Evolutionary conservation across 2,113 vertebrate species (phyloP).

Genomic region (Dolichotis patagonum): DNA sequence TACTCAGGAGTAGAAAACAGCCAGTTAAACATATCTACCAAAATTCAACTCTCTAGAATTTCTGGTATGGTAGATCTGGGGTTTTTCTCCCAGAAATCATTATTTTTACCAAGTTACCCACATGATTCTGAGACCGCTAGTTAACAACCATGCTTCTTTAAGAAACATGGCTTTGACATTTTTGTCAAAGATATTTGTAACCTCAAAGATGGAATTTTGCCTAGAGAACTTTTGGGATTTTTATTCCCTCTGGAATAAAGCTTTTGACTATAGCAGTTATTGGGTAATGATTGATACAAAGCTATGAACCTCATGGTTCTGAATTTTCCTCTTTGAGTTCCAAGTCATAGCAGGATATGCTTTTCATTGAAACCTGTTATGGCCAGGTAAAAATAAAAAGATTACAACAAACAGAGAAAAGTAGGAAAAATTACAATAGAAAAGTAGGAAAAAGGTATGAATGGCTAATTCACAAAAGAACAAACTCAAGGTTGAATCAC

Average conservation of each 20-base stretch:
- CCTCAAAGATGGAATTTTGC: neutral
- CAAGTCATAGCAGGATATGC: neutral
- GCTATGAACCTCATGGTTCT: neutral
- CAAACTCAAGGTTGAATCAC: neutral
- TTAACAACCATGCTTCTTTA: neutral
- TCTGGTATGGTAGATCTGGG: neutral
- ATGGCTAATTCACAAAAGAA: neutral
- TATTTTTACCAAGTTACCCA: neutral
- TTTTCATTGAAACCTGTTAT: neutral
- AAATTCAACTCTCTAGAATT: neutral
- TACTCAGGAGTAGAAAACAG: neutral
- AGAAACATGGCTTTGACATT: neutral
- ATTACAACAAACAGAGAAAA: neutral
- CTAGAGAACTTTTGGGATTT: neutral
- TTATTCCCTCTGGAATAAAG: neutral
- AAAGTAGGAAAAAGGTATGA: neutral
- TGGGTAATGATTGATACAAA: neutral
- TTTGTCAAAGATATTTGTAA: neutral
- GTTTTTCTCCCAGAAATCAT: neutral
- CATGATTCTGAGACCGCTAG: neutral
- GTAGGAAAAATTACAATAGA: neutral
- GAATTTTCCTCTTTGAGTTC: neutral
- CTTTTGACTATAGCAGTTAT: neutral
- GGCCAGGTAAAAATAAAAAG: neutral
- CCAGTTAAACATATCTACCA: neutral